phyloP scores from a whole-genome alignment of 2,888 invertebrate genomes.

The Acronicta psi region DNA sequence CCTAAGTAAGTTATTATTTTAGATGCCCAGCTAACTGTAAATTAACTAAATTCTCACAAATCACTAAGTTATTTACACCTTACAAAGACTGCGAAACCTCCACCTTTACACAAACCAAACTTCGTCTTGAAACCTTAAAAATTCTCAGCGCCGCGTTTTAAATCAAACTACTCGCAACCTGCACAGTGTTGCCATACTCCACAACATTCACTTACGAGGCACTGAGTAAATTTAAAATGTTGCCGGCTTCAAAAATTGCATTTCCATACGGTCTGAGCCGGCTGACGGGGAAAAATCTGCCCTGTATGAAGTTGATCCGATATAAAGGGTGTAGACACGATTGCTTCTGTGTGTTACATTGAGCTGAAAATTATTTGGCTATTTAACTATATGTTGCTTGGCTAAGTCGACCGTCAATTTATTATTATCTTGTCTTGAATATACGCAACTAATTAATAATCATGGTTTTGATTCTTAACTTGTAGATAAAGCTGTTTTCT shows the following conservation, averaged over 20 bases:
- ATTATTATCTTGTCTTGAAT: too few species aligned
- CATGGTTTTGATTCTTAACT: too few species aligned
- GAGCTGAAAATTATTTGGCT: neutral
- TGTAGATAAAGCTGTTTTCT: too few species aligned
- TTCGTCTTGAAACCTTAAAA: slow-evolving; percentile 10
- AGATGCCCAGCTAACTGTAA: too few species aligned
- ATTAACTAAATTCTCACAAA: too few species aligned
- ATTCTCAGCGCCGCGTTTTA: slow-evolving; percentile 5
- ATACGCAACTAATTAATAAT: too few species aligned
- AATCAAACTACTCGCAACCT: slow-evolving; percentile 10
- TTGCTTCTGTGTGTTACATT: neutral
- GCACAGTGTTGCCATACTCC: slow-evolving; percentile 17
- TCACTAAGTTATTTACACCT: neutral
- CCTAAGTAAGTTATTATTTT: too few species aligned
- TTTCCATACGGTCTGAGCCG: slow-evolving; percentile 33
- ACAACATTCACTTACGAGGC: slow-evolving; percentile 38
- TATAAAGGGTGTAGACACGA: slow-evolving; percentile 6
- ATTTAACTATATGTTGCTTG: neutral
- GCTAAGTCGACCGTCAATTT: too few species aligned
- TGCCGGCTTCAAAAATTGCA: slow-evolving; percentile 47
- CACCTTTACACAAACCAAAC: slow-evolving; percentile 11
- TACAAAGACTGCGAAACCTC: neutral
- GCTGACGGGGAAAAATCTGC: slow-evolving; percentile 21
- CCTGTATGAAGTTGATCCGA: slow-evolving; percentile 16
- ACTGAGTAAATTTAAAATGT: slow-evolving; percentile 33